Conservation (phyloP, 2,113 vertebrate genomes). For the Lutjanus erythropterus region DNA sequence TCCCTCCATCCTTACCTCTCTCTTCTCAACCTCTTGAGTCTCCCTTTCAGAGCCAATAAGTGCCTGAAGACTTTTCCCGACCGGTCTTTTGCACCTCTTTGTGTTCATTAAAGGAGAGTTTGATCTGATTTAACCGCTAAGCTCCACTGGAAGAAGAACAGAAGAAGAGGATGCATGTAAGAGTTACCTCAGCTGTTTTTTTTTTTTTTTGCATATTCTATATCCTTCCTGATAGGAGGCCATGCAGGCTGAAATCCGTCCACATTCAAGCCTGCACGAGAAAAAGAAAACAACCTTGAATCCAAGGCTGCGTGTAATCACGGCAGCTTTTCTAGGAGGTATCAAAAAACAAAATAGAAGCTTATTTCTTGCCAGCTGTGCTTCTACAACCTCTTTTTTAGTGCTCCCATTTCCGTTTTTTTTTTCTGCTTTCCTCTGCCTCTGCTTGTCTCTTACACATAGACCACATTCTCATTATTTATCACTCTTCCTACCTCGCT, state of each 20-base stretch:
- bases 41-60: slow-evolving; percentile 39
- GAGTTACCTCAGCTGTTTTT: slow-evolving; percentile 27
- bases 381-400: slow-evolving; percentile 17
- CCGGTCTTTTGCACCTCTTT: slow-evolving; percentile 58
- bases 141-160: slow-evolving; percentile 39
- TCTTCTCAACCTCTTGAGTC: slow-evolving; percentile 38
- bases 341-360: slow-evolving; percentile 46
- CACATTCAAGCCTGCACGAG: not conserved
- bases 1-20: slow-evolving; percentile 30
- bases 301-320: slow-evolving; percentile 42
- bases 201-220: slow-evolving; percentile 20
- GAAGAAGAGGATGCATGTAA: slow-evolving; percentile 26
- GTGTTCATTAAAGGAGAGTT: slow-evolving; percentile 67
- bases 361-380: slow-evolving; percentile 45
- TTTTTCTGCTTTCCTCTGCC: slow-evolving; percentile 35
- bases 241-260: slow-evolving; percentile 6
- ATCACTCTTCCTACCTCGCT: slow-evolving; percentile 45
- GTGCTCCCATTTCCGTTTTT: slow-evolving; percentile 6
- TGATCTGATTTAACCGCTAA: slow-evolving; percentile 62
- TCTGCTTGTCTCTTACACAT: slow-evolving; percentile 21
- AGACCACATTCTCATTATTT: slow-evolving; percentile 64
- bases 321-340: slow-evolving; percentile 33
- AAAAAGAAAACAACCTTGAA: slow-evolving; percentile 18
- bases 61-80: not conserved
- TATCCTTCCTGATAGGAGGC: slow-evolving; percentile 2